Base-by-base conservation (phyloP, 2,888 invertebrate species). In the Shargacucullia verbasci region DNA sequence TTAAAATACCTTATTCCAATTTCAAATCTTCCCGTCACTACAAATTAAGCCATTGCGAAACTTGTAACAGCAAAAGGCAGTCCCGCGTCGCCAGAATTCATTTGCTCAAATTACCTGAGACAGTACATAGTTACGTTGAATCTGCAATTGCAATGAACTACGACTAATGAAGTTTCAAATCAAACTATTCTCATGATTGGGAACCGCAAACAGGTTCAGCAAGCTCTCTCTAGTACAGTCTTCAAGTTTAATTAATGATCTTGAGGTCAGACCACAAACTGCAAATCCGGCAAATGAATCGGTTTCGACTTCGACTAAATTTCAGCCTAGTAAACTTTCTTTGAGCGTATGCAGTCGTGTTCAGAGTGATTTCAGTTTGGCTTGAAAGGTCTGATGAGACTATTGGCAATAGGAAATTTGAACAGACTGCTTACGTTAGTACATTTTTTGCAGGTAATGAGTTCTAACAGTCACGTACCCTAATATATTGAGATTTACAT, bases 201-300 rank as follows among this genome's bases (percentile, higher is more conserved):
- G 31, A 33, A 71, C 73, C 77, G 60, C 77, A 79, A 76, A 76
- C 73, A 73, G 70, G 55, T 71, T 69, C 54, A 58, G 59, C 50
- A 59, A 44, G 57, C 35, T 68, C 66, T 46, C 43, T 56, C 33
- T 46, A 41, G 44, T 27, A 46, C 56, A 79, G 76, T 68, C 79
- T 83, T 81, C 81, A 82, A 81, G 81, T 85, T 73, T 80, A 83
- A 84, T 85, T 84, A 86, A 83, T 83, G 83, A 82, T 82, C 80
- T 82, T 69, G 66, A 71, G 78, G 78, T 78, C 70, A 59, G 74
- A 81, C 83, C 83, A 68, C 79, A 74, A 70, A 55, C 78, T 79
- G 81, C 79, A 82, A 83, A 87, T 82, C 80, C 70, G 70, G 71
- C 76, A 82, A 87, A 86, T 83, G 81, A 85, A 87, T 85, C 79